Conservation (phyloP, 1,140 invertebrate species). For the Drosophila trapezifrons region DNA sequence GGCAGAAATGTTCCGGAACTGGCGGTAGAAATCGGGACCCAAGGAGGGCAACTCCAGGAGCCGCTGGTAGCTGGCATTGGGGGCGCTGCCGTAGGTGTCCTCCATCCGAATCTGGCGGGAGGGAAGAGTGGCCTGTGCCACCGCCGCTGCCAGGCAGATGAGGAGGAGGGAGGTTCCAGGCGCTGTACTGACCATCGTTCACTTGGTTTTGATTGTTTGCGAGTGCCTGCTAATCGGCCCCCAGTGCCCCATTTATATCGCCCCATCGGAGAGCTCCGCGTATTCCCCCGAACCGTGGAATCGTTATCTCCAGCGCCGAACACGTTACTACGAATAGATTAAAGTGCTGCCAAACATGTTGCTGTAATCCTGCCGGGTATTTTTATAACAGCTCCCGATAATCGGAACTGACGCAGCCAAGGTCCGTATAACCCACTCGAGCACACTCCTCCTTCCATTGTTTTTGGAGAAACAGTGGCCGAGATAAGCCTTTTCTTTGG, state of each 20-base stretch:
- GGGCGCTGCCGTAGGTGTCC: not conserved
- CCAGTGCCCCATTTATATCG: conserved; percentile 8
- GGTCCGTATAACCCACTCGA: not conserved
- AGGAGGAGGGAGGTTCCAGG: not conserved
- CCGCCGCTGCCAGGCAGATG: not conserved
- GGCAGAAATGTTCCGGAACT: conserved; percentile 30
- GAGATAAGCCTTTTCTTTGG: not conserved
- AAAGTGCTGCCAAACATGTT: not conserved
- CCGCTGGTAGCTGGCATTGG: conserved; percentile 4
- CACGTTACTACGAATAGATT: conserved; percentile 16
- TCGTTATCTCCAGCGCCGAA: conserved; percentile 9
- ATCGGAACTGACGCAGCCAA: not conserved
- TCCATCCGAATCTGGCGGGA: not conserved
- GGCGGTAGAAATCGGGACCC: conserved; percentile 38
- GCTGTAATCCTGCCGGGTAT: conserved; percentile 2
- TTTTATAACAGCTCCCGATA: conserved; percentile 10
- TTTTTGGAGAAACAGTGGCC: too few species aligned
- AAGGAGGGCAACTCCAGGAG: conserved; percentile 47
- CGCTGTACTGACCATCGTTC: conserved; percentile 7
- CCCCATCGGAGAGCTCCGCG: not conserved
- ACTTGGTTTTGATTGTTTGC: too few species aligned
- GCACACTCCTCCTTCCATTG: not conserved
- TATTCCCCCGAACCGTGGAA: conserved; percentile 7
- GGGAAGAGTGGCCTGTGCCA: not conserved
- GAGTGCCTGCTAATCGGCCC: not conserved